phyloP scores from a whole-genome alignment of 2,888 invertebrate genomes.

The Panzeria rudis region DNA sequence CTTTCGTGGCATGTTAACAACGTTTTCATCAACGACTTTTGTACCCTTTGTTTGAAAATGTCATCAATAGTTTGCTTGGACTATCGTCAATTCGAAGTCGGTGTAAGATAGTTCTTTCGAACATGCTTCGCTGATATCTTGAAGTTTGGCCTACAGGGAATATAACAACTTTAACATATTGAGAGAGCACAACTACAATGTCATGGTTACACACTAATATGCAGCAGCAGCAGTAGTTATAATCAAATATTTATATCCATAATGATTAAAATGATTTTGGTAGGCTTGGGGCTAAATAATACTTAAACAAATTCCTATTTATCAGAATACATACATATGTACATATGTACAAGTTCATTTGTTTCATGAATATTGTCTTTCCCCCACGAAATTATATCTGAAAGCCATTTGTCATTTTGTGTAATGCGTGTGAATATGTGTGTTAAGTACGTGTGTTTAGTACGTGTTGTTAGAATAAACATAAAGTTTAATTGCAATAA shows the following conservation, averaged over 20 bases:
- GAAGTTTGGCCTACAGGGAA: constrained; percentile 47
- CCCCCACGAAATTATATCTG: neutral
- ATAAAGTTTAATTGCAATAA: neutral
- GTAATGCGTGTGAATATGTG: neutral
- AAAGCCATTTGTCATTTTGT: constrained; percentile 21
- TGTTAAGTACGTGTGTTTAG: neutral
- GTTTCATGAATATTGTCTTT: neutral
- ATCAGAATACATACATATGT: neutral
- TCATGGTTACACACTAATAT: neutral
- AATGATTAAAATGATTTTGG: constrained; percentile 24
- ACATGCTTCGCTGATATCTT: too few relatives aligned
- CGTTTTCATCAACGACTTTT: too few relatives aligned
- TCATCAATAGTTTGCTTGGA: too few relatives aligned
- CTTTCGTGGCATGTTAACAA: too few relatives aligned
- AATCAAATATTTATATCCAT: constrained; percentile 33
- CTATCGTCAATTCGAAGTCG: too few relatives aligned
- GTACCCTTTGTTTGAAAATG: too few relatives aligned
- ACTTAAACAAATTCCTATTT: neutral
- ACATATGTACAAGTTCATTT: neutral
- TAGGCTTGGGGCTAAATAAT: neutral
- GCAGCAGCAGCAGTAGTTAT: neutral
- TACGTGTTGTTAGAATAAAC: constrained; percentile 26
- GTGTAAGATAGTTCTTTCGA: too few relatives aligned
- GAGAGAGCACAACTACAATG: constrained; percentile 4
- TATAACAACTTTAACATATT: constrained; percentile 59